phyloP scores from a whole-genome alignment of 2,113 vertebrate genomes.

The Edolisoma coerulescens region DNA sequence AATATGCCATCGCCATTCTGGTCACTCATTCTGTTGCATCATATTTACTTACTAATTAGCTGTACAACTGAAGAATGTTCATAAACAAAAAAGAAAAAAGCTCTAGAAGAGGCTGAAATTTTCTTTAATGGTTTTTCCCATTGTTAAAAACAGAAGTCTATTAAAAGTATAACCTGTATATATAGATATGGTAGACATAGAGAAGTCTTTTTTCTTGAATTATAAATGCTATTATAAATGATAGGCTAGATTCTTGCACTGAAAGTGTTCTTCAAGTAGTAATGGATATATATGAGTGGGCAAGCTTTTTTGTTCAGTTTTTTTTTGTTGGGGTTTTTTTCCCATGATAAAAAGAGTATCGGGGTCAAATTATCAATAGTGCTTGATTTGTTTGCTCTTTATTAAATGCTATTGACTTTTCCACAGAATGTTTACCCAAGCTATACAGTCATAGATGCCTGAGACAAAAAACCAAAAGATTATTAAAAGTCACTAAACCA shows the following conservation, averaged over 20 bases:
- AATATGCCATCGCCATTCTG: not conserved
- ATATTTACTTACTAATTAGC: not conserved
- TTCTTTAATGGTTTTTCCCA: not conserved
- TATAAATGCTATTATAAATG: not conserved
- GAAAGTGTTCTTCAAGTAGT: not conserved
- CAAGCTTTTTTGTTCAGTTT: not conserved
- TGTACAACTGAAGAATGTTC: not conserved
- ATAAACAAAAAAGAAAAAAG: not conserved
- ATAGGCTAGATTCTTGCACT: not conserved
- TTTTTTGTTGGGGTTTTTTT: no score
- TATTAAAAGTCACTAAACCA: not conserved
- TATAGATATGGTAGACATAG: not conserved
- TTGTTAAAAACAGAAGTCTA: not conserved
- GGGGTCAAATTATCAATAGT: not conserved
- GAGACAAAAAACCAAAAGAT: not conserved
- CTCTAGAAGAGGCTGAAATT: not conserved
- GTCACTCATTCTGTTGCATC: not conserved
- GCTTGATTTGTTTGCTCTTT: not conserved
- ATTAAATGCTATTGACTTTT: not conserved
- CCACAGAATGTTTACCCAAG: not conserved
- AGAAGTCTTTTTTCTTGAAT: not conserved
- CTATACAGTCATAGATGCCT: not conserved
- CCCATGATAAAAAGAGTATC: not conserved
- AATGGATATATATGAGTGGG: not conserved
- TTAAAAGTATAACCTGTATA: not conserved